Evolutionary conservation across 2,113 vertebrate species (phyloP).

Genomic region (Tiliqua scincoides): DNA sequence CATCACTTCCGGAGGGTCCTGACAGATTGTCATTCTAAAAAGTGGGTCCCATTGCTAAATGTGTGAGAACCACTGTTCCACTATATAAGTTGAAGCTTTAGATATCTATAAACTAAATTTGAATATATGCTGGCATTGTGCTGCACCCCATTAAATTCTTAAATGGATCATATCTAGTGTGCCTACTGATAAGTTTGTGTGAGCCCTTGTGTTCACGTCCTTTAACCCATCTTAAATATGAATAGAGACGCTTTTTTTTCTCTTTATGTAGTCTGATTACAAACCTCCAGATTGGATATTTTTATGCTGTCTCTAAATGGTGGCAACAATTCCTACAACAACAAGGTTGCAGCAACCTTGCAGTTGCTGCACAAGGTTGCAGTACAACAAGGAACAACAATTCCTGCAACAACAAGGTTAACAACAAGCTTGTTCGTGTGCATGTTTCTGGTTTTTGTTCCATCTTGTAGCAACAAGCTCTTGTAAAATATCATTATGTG

Average conservation of each 20-base stretch:
- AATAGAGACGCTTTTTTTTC: constrained; percentile 39
- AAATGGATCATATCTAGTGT: not conserved
- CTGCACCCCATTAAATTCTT: not conserved
- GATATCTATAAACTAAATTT: not conserved
- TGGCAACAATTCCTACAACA: constrained; percentile 24
- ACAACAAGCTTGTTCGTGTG: not conserved
- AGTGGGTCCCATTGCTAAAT: too few species aligned
- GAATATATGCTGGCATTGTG: not conserved
- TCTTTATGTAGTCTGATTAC: not conserved
- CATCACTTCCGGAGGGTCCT: too few species aligned
- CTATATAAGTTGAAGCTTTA: not conserved
- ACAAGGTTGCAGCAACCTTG: too few species aligned
- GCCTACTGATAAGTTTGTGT: constrained; percentile 1
- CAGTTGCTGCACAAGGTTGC: too few species aligned
- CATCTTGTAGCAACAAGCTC: not conserved
- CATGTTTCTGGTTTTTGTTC: not conserved
- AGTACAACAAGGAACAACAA: too few species aligned
- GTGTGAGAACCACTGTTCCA: too few species aligned
- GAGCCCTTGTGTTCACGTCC: constrained; percentile 18
- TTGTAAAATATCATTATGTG: not conserved
- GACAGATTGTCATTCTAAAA: too few species aligned
- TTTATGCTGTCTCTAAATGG: not conserved
- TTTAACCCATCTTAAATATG: constrained; percentile 33
- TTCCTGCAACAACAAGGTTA: too few species aligned
- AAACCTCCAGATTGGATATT: constrained; percentile 30